These are phyloP conservation scores for Rhabdomys pumilio DNA, from an alignment of 2,797 vertebrate species.

Conservation along the genomic window DNA sequence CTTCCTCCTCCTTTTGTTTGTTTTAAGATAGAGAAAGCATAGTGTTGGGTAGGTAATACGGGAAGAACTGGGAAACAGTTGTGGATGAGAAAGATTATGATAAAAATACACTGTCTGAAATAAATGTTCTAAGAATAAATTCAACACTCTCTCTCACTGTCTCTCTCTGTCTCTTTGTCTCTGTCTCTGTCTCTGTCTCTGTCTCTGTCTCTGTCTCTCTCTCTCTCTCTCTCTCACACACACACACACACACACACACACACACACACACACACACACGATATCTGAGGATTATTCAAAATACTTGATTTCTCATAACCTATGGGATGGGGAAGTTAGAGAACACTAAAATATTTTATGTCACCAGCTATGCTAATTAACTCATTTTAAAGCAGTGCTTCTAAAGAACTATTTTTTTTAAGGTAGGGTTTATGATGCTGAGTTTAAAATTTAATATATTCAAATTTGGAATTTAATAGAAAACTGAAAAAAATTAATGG, in stretches of 20 bases:
- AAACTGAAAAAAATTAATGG: neutral
- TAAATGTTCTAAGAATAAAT: neutral
- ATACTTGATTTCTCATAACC: neutral
- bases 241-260: no score
- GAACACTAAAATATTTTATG: neutral
- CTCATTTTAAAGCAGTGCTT: neutral
- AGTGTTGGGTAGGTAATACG: neutral
- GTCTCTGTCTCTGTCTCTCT: no score
- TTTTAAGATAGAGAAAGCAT: neutral
- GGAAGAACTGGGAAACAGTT: neutral
- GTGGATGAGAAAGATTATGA: neutral
- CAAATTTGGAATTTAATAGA: slow-evolving; percentile 36
- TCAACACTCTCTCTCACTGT: no score
- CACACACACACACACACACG: no score
- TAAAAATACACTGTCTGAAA: neutral
- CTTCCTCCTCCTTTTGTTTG: neutral
- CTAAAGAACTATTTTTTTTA: neutral
- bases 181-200: no score
- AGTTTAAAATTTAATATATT: slow-evolving; percentile 24
- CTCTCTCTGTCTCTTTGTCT: no score
- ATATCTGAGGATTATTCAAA: slow-evolving; percentile 45
- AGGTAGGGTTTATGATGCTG: neutral
- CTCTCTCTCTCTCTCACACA: no score
- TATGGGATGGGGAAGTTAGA: rapidly evolving
- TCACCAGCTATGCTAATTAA: slow-evolving; percentile 48